Conservation (phyloP, 2,797 vertebrate genomes). For the Lophius americanus region DNA sequence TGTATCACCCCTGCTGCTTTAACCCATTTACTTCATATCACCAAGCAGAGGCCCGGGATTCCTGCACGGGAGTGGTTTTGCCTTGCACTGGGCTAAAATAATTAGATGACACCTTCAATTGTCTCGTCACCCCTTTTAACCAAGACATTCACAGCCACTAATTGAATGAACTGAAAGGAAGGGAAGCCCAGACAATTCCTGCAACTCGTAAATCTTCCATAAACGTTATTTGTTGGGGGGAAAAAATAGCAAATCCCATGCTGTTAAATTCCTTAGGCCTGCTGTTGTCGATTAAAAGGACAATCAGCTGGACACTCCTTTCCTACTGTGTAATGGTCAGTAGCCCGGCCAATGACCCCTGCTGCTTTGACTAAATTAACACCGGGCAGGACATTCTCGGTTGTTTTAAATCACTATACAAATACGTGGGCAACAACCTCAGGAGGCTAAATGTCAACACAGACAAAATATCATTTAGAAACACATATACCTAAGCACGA, state of each 20-base stretch:
- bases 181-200: slow-evolving; percentile 76
- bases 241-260: slow-evolving; percentile 78
- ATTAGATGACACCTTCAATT: slow-evolving; percentile 86
- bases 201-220: slow-evolving; percentile 83
- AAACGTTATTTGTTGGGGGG: slow-evolving; percentile 80
- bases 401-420: slow-evolving; percentile 80
- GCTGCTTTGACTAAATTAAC: slow-evolving; percentile 85
- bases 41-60: slow-evolving; percentile 68
- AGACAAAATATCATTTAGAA: slow-evolving; percentile 34
- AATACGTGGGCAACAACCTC: slow-evolving; percentile 66
- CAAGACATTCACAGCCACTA: slow-evolving; percentile 74
- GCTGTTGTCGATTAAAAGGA: slow-evolving; percentile 88
- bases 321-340: slow-evolving; percentile 89
- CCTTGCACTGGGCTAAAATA: slow-evolving; percentile 78
- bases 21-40: slow-evolving; percentile 81
- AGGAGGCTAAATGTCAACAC: slow-evolving; percentile 63
- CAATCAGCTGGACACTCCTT: slow-evolving; percentile 86
- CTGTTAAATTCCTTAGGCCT: slow-evolving; percentile 86
- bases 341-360: slow-evolving; percentile 79
- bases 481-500: slow-evolving; percentile 46
- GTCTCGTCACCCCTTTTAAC: slow-evolving; percentile 81
- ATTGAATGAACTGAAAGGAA: slow-evolving; percentile 81
- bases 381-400: slow-evolving; percentile 77
- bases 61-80: slow-evolving; percentile 60
- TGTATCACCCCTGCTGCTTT: slow-evolving; percentile 82